Percentiles rank a stretch among this genome's conserved stretches.
Evolutionary conservation across 2,113 vertebrate species (phyloP).

Genomic region (Geococcyx californianus): DNA sequence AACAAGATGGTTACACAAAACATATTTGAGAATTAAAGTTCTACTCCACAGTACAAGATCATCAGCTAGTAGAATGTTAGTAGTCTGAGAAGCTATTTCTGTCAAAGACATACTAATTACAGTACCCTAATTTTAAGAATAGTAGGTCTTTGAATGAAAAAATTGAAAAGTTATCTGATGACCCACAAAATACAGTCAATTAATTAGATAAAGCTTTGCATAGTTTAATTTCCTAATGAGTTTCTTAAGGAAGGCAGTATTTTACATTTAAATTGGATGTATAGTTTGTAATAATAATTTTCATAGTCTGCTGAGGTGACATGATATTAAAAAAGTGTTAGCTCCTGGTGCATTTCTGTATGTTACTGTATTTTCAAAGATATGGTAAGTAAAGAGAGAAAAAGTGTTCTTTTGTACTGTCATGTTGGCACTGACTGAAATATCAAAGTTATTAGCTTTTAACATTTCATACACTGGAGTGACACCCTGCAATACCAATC

Average conservation of each 20-base stretch:
- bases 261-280: neutral
- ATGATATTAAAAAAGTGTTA: neutral
- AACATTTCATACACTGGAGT: neutral
- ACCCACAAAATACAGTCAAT: constrained; percentile 35
- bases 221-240: constrained; percentile 43
- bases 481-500: neutral
- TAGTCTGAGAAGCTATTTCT: constrained; percentile 12
- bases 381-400: neutral
- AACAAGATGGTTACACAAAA: neutral
- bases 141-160: constrained; percentile 25
- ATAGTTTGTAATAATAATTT: neutral
- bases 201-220: constrained; percentile 35
- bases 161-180: constrained; percentile 35
- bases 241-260: constrained; percentile 12
- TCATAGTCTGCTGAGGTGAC: neutral
- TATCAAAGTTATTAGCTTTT: neutral
- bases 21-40: neutral
- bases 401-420: neutral
- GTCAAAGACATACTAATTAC: constrained; percentile 2
- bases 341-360: neutral
- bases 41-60: neutral
- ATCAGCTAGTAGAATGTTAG: neutral
- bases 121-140: constrained; percentile 18
- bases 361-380: neutral
- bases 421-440: neutral